phyloP scores from a whole-genome alignment of 2,888 invertebrate genomes.

The Agelastica alni region DNA sequence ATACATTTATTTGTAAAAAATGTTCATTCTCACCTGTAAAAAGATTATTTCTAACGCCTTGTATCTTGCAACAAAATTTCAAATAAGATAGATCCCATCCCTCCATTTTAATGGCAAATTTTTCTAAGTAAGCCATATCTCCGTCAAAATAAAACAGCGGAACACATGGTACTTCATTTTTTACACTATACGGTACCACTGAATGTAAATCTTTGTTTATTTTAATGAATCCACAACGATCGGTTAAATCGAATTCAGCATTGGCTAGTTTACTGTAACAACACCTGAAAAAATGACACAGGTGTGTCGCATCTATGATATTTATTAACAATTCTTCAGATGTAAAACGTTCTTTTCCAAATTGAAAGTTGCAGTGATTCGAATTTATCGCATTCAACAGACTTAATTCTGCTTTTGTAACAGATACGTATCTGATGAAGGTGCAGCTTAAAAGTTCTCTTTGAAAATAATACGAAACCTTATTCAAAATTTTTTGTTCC shows the following conservation, averaged over 20 bases:
- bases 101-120: slow-evolving; percentile 82
- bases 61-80: slow-evolving; percentile 93
- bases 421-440: slow-evolving; percentile 89
- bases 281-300: slow-evolving; percentile 87
- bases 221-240: slow-evolving; percentile 88
- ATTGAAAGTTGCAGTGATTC: slow-evolving; percentile 88
- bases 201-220: slow-evolving; percentile 94
- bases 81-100: slow-evolving; percentile 93
- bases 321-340: slow-evolving; percentile 90
- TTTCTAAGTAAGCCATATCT: slow-evolving; percentile 87
- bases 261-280: slow-evolving; percentile 80
- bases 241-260: slow-evolving; percentile 69
- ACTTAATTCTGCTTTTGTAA: slow-evolving; percentile 87
- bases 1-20: too few relatives aligned
- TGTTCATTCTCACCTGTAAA: slow-evolving; percentile 87
- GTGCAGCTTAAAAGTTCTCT: slow-evolving; percentile 90
- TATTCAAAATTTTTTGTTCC: slow-evolving; percentile 85
- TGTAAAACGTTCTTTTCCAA: slow-evolving; percentile 85
- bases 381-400: slow-evolving; percentile 90
- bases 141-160: slow-evolving; percentile 90
- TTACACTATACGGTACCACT: slow-evolving; percentile 88
- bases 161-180: slow-evolving; percentile 82
- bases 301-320: slow-evolving; percentile 84
- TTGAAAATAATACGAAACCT: slow-evolving; percentile 85
- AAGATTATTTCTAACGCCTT: slow-evolving; percentile 87